Evolutionary conservation across 2,888 invertebrate species (phyloP).

Genomic region (Meganola albula): DNA sequence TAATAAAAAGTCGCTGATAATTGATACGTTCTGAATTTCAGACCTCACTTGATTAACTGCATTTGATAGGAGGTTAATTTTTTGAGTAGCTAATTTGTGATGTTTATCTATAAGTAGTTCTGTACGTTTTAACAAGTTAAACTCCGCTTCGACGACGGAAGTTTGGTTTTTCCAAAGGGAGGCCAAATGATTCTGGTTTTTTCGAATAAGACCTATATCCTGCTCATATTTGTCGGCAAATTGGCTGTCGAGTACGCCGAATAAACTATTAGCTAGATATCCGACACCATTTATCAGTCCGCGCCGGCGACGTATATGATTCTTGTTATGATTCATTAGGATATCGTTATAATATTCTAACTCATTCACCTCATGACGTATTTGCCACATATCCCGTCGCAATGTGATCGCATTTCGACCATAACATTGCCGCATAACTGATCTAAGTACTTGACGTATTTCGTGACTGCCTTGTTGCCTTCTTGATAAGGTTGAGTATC

Average conservation of each 20-base stretch:
- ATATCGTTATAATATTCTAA: slow-evolving; percentile 15
- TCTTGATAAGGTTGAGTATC: not conserved
- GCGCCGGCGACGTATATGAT: slow-evolving; percentile 2
- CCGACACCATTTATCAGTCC: slow-evolving; percentile 8
- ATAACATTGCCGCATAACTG: not conserved
- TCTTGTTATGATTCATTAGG: slow-evolving; percentile 6
- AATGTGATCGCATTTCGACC: not conserved
- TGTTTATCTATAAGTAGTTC: slow-evolving; percentile 11
- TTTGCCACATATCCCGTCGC: not conserved
- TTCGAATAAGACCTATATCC: not conserved
- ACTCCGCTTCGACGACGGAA: slow-evolving; percentile 19
- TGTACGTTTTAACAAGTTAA: slow-evolving; percentile 16
- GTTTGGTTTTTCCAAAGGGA: slow-evolving; percentile 10
- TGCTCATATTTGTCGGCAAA: not conserved
- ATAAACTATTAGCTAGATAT: slow-evolving; percentile 9
- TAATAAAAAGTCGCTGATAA: slow-evolving; percentile 7
- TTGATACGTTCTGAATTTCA: not conserved
- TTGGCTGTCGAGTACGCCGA: slow-evolving; percentile 1
- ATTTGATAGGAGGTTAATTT: not conserved
- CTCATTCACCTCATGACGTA: slow-evolving; percentile 7
- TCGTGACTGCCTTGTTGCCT: not conserved
- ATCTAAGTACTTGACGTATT: not conserved
- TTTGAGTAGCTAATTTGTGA: slow-evolving; percentile 12
- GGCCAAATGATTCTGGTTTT: not conserved
- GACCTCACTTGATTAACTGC: not conserved